A percentile compares a stretch with the other conserved stretches of the same genome.
Evolutionary conservation across 2,888 invertebrate species (phyloP).

Genomic region (Eumacrocentrus americanus): DNA sequence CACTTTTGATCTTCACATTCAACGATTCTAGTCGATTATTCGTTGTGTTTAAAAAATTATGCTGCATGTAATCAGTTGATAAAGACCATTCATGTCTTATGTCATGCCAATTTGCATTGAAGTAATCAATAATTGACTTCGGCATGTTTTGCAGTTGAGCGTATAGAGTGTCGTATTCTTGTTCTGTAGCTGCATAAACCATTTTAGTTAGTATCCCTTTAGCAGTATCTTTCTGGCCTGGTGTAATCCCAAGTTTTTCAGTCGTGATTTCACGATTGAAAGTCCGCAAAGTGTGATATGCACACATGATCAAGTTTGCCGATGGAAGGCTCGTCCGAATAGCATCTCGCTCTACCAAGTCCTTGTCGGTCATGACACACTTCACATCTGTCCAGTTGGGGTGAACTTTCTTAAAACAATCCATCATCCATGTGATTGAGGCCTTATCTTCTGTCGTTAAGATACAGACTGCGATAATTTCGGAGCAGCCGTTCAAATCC

Average conservation of each 20-base stretch:
- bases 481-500: slow-evolving; percentile 16
- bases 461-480: slow-evolving; percentile 34
- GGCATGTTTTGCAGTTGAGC: not conserved
- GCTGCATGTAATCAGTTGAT: slow-evolving; percentile 19
- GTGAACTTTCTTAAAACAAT: slow-evolving; percentile 32
- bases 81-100: slow-evolving; percentile 30
- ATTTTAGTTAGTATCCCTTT: not conserved
- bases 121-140: slow-evolving; percentile 25
- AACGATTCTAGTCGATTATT: slow-evolving; percentile 33
- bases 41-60: slow-evolving; percentile 31
- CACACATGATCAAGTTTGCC: not conserved
- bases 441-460: slow-evolving; percentile 27
- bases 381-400: slow-evolving; percentile 28
- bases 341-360: not conserved
- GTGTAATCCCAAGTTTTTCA: not conserved
- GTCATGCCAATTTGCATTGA: slow-evolving; percentile 31
- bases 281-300: not conserved
- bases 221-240: not conserved
- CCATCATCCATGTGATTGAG: slow-evolving; percentile 30
- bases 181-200: not conserved
- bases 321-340: not conserved
- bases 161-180: not conserved
- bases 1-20: not conserved
- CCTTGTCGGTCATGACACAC: not conserved
- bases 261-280: not conserved